Base-by-base conservation (phyloP, 2,113 vertebrate species). In the Sceloporus undulatus region DNA sequence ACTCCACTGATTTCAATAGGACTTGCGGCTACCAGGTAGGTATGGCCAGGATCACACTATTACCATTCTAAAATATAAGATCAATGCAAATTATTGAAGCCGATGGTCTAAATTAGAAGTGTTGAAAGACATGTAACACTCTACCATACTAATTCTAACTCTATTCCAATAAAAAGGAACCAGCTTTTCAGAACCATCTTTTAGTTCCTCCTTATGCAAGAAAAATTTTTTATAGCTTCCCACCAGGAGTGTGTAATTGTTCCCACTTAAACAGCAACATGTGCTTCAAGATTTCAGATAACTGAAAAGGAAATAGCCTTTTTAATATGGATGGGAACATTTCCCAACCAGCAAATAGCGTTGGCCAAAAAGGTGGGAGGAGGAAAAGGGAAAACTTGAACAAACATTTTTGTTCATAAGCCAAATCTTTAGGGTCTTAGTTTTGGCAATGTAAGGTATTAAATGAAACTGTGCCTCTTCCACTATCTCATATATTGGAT, bases 261-360 rank as follows among this genome's bases (percentile, higher is more conserved):
- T 94, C 77, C 87, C 91, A 89, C 76, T 86, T 74, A 87, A 94
- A 90, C 7, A 89, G 68, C 74, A 93, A 88, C 70, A 86, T 18
- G 68, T 85, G 71, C 76, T 86, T 75, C 59, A 86, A 91, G 70
- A 88, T 85, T 14, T 7, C 87, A 93, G 89, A 95, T 82, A 87
- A 86, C 84, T 93, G 80, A 93, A 79, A 86, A 81, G 83, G 82
- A 94, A 93, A 92, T 89, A 92, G 42, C 78, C 89, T 85, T 93
- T 94, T 92, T 90, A 88, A 78, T 91, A 84, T 16, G 11, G 86
- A 88, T 91, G 89, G 76, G 82, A 90, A 94, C 92, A 62, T 21
- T 34, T 34, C 23, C n/a, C 83, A 88, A 84, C 9, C 29, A 82
- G 70, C 70, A 85, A 78, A 73, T 77, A 79, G 86, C 19, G 74